Evolutionary conservation across 2,113 vertebrate genomes (phyloP), one percentile per base, ranked within the genome.

Genomic region (Lathamus discolor): DNA sequence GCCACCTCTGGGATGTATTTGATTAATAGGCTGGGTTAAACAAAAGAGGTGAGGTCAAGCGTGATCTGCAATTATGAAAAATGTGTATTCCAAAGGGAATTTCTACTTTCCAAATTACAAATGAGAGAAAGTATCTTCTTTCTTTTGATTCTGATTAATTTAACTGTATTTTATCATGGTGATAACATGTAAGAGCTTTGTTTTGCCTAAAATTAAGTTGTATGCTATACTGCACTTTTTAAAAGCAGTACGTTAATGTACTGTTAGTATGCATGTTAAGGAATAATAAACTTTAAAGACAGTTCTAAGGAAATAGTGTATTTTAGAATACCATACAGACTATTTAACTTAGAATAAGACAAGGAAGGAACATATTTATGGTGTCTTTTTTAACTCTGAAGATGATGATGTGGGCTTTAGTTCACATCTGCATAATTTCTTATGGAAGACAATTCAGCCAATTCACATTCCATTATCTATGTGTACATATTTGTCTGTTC

Each of bases 1-100:
- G 89, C 90, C 66, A 96, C 96, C 97, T 97, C 96, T 95, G 97
- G 97, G 97, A 98, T 97, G 77, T 94, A 83, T 95, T 97, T 98
- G 97, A 98, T 98, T 98, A 98, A 98, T 98, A 97, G 94, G 61
- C 95, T 97, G 96, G 82, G 92, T 97, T 97, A 97, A 98, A 98
- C 96, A 98, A 97, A 97, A 97, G 91, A 93, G 67, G 73, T 94
- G 95, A 98, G 96, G 97, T 98, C 96, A 97, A 85, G 86, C 37
- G 8, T 98, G 97, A 97, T 92, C 82, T 86, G 97, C 97, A 98
- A 97, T 95, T 91, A 96, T 75, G 62, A 90, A 90, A 93, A 95
- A 96, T 69, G 37, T 73, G 54, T 92, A 91, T 96, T 91, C 96
- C 66, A 75, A 64, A 93, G 86, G 92, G 66, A 96, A 89, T 91